Evolutionary conservation across 2,113 vertebrate species (phyloP), one percentile per base, ranked within the genome.

Genomic region (Struthio camelus): DNA sequence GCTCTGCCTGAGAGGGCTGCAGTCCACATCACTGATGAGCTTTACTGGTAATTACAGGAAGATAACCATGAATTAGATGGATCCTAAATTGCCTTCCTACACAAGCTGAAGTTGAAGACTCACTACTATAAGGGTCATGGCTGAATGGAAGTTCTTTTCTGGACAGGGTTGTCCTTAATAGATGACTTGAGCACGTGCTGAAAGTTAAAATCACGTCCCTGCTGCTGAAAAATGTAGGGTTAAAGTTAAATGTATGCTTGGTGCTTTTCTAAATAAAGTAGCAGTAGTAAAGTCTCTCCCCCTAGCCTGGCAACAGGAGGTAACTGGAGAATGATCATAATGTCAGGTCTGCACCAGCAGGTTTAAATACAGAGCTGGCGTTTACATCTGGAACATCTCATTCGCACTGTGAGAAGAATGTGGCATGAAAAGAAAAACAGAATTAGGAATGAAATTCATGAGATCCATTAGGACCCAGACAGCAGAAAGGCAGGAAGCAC

Each of bases 251-350:
- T 11, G 11, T 1, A 14, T 42, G 59, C 44, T 48, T 34, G 27
- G 54, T 44, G 54, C 69, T 70, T 66, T 61, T 38, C 82, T 54
- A 58, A n/a, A 27, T 10, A 65, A 27, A 61, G 17, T 1, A 54
- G 30, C 58, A 65, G 34, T n/a, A 53, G 28, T 38, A 16, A 42
- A 8, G 40, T 48, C 46, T 50, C 24, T 82, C 34, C 28, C 6
- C 0, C 0, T 23, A 11, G 28, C 11, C 32, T 18, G 5, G 19
- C 34, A 65, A 8, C 66, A 22, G 44, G 66, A 36, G 38, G 13
- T 1, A 50, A 36, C 64, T 27, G 56, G 32, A 65, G 18, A 65
- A 27, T 1, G 0, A 30, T 7, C 34, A 18, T 34, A 19, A 14
- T 12, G 44, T 4, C 72, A 64, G 25, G 2, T 14, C 30, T 27